These are phyloP conservation scores for Agapetus fuscipes DNA, from an alignment of 2,888 invertebrate genomes.

Conservation along the genomic window DNA sequence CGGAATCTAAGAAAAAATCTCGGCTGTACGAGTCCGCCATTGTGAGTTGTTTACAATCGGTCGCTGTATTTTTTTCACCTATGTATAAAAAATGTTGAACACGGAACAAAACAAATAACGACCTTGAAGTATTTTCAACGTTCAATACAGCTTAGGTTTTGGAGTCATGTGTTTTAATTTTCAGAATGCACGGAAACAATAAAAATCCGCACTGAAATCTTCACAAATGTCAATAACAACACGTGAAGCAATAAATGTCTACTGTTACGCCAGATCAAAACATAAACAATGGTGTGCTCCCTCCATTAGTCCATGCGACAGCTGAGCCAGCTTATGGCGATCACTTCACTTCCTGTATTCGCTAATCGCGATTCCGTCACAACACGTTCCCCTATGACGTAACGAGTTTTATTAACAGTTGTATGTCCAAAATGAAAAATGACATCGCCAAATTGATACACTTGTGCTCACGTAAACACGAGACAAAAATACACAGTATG, in stretches of 20 bases:
- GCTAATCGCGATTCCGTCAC: slow-evolving; percentile 11
- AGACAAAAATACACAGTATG: slow-evolving; percentile 15
- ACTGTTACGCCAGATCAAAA: slow-evolving; percentile 14
- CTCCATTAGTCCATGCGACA: slow-evolving; percentile 7
- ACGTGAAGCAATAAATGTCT: slow-evolving; percentile 11
- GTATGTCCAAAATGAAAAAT: slow-evolving; percentile 8
- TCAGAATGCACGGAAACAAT: too few relatives aligned
- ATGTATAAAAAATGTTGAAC: too few relatives aligned
- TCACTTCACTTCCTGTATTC: slow-evolving; percentile 6
- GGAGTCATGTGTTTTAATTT: too few relatives aligned
- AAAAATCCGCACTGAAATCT: too few relatives aligned
- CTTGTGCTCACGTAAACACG: slow-evolving; percentile 9
- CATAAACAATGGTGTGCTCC: slow-evolving; percentile 14
- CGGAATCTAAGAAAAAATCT: slow-evolving; percentile 54
- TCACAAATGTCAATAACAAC: slow-evolving; percentile 6
- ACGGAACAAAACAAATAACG: too few relatives aligned
- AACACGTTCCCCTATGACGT: slow-evolving; percentile 12
- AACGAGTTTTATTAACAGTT: slow-evolving; percentile 2
- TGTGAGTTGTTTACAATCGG: background rate
- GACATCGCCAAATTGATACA: slow-evolving; percentile 8
- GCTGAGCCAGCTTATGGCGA: slow-evolving; percentile 1
- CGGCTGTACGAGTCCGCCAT: slow-evolving; percentile 56
- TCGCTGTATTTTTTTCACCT: too few relatives aligned
- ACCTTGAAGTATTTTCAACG: slow-evolving; percentile 11
- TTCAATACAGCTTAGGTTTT: background rate